A percentile compares a stretch with the other conserved stretches of the same genome.
phyloP scores from a whole-genome alignment of 1,140 invertebrate species.

The Pogonomyrmex barbatus region DNA sequence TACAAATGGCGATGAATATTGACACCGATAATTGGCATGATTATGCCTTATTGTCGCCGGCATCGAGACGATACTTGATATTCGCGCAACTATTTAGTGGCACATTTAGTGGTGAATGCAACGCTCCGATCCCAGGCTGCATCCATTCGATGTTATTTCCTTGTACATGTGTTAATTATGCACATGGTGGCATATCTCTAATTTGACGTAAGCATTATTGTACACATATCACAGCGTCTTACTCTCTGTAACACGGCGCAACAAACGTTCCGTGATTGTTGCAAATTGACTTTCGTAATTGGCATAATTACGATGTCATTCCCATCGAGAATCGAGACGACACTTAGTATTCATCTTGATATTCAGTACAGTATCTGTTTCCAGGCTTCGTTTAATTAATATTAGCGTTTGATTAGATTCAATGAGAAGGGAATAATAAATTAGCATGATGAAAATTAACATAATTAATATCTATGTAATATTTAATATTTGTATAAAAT shows the following conservation, averaged over 20 bases:
- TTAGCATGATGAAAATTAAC: neutral
- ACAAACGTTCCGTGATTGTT: conserved; percentile 46
- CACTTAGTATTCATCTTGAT: conserved; percentile 10
- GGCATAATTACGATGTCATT: conserved; percentile 10
- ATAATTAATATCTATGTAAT: conserved; percentile 13
- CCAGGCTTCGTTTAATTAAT: conserved; percentile 13
- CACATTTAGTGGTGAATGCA: conserved; percentile 26
- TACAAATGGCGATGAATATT: conserved; percentile 35
- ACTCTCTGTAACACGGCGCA: neutral
- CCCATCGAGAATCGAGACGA: neutral
- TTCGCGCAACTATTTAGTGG: conserved; percentile 1
- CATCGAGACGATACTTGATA: conserved; percentile 27
- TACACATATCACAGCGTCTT: neutral
- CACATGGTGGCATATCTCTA: conserved; percentile 14
- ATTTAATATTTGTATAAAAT: neutral
- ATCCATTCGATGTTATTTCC: conserved; percentile 26
- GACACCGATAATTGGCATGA: conserved; percentile 39
- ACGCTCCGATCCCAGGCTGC: neutral
- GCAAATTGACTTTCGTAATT: conserved; percentile 52
- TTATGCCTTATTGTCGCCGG: conserved; percentile 34
- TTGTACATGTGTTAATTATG: conserved; percentile 16
- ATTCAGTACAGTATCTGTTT: neutral
- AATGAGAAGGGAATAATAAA: neutral
- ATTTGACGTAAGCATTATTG: conserved; percentile 44
- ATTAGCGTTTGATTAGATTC: neutral